phyloP scores from a whole-genome alignment of 2,797 vertebrate species.

The Molossus molossus region DNA sequence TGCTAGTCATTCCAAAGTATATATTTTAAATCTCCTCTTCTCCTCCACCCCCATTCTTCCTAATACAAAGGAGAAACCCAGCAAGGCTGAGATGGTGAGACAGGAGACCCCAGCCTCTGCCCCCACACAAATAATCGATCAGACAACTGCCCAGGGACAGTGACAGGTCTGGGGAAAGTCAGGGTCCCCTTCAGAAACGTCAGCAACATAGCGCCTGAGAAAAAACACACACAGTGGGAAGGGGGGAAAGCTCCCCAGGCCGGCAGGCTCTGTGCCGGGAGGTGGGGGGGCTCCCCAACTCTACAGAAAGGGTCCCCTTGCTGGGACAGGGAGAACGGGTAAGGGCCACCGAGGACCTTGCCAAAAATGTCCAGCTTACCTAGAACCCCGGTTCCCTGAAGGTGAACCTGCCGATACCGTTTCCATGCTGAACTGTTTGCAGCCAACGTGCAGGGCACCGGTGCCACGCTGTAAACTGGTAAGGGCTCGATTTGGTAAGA shows the following conservation, averaged over 20 bases:
- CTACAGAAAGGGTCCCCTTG: background rate
- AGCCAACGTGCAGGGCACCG: background rate
- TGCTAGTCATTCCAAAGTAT: background rate
- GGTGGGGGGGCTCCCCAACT: too few relatives aligned
- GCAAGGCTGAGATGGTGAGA: background rate
- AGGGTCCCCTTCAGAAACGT: background rate
- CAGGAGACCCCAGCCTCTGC: background rate
- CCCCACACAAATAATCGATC: accelerated
- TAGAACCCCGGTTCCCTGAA: background rate
- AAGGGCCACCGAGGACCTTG: background rate
- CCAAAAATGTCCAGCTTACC: background rate
- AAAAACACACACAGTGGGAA: accelerated
- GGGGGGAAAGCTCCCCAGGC: background rate
- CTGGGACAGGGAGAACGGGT: background rate
- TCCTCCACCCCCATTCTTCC: background rate
- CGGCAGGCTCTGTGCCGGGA: accelerated
- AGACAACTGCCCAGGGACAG: background rate
- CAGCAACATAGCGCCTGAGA: background rate
- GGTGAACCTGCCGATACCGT: background rate
- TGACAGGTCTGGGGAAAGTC: too few relatives aligned
- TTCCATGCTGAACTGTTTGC: background rate
- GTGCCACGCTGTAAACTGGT: background rate
- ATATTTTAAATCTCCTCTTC: background rate
- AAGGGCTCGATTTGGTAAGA: conserved; percentile 39
- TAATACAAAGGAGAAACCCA: background rate